Evolutionary conservation across 2,888 invertebrate genomes (phyloP).

Genomic region (Agrotis segetum): DNA sequence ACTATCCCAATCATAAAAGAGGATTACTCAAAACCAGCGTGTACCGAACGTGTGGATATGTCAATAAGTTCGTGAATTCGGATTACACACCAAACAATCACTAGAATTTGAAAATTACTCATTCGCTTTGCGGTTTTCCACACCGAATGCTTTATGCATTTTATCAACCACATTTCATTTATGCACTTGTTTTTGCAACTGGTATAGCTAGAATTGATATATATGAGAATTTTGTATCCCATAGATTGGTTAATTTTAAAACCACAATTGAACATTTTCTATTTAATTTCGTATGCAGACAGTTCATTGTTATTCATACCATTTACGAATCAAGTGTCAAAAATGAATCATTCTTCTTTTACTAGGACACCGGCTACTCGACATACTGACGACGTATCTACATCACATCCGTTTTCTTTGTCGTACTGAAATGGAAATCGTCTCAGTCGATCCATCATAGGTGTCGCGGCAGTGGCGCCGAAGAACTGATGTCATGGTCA

Average conservation of each 20-base stretch:
- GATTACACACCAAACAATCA: constrained; percentile 44
- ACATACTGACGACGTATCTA: constrained; percentile 53
- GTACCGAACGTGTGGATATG: constrained; percentile 13
- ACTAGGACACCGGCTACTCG: constrained; percentile 46
- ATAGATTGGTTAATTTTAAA: background rate
- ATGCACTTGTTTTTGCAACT: constrained; percentile 2
- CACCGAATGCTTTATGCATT: constrained; percentile 23
- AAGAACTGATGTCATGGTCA: constrained; percentile 85
- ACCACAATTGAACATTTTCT: constrained; percentile 12
- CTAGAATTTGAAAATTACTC: constrained; percentile 51
- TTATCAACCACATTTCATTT: constrained; percentile 10
- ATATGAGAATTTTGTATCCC: background rate
- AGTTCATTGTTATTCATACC: constrained; percentile 26
- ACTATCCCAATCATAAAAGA: constrained; percentile 3
- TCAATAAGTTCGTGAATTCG: constrained; percentile 20
- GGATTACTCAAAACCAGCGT: constrained; percentile 1
- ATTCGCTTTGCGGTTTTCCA: constrained; percentile 52
- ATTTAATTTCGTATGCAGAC: constrained; percentile 35
- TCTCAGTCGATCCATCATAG: constrained; percentile 75
- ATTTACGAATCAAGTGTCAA: constrained; percentile 39
- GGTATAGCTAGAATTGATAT: constrained; percentile 7
- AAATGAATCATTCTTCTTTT: constrained; percentile 54
- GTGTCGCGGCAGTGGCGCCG: constrained; percentile 75
- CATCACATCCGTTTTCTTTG: constrained; percentile 66
- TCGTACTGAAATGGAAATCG: constrained; percentile 72